Base-by-base conservation (phyloP, 2,888 invertebrate genomes). In the Caenorhabditis sp. region DNA sequence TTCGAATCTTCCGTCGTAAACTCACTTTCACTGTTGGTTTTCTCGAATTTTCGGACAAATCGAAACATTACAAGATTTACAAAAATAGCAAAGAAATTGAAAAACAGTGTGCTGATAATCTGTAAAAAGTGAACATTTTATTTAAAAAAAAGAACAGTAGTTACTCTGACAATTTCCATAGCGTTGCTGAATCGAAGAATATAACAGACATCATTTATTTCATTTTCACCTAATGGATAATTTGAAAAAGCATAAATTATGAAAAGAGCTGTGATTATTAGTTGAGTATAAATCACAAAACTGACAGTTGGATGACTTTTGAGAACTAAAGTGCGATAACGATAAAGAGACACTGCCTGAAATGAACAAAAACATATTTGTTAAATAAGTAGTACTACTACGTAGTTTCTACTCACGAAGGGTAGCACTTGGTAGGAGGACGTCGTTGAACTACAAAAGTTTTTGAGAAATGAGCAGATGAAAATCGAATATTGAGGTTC, bases 341-440 rank as follows among this genome's bases (percentile, higher is more conserved):
- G 72, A 23, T 72, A 72, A 23, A 72, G 27, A 0, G 72, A 72
- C 14, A 72, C 67, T 27, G 72, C 72, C 71, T 71, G 63, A 31
- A n/a, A n/a, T n/a, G n/a, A n/a, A n/a, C n/a, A n/a, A n/a, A n/a
- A n/a, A n/a, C n/a, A n/a, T n/a, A n/a, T n/a, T n/a, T n/a, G n/a
- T n/a, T n/a, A n/a, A n/a, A n/a, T n/a, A n/a, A n/a, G n/a, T n/a
- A n/a, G n/a, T n/a, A n/a, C n/a, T n/a, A n/a, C n/a, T n/a, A n/a
- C n/a, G 17, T 21, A 26, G n/a, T n/a, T n/a, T n/a, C n/a, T n/a
- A 59, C 71, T 63, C n/a, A 71, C 71, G 57, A 71, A 71, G 1
- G 71, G 71, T 2, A 71, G 49, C 5, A 71, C 67, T 67, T 71
- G 71, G 50, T 71, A 71, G 1, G 67, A 63, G 10, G 71, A 71